Base-by-base conservation (phyloP, 2,797 vertebrate species). In the Crypturellus tataupa region DNA sequence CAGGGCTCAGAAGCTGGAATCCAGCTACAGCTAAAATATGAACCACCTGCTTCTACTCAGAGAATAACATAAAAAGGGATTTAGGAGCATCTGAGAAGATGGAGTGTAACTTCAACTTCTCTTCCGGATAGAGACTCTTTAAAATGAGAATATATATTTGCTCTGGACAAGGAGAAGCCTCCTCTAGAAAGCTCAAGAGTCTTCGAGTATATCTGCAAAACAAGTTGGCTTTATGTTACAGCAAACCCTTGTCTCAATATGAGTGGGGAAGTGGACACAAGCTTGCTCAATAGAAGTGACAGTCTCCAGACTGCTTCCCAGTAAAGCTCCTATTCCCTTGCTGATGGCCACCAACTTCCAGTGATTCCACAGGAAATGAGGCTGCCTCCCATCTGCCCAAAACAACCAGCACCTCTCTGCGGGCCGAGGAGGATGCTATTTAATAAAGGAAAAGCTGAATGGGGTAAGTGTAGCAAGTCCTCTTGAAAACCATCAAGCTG, bases 1-100 rank as follows among this genome's bases (percentile, higher is more conserved):
- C 24, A 56, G 55, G 95, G 76, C 64, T 78, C 63, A 80, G 60
- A 64, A 80, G 33, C 69, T 80, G 77, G 62, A 92, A 94, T 85
- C 73, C 76, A 85, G 80, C 78, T 95, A 65, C 80, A 63, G 56
- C 37, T 77, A 24, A 83, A 94, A 78, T 7, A 59, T 27, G 73
- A 96, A 42, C 69, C 85, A 94, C 85, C 87, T 93, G 93, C 18
- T 51, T 6, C 44, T 68, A 53, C 39, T 70, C 15, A 19, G 58
- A 56, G 10, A 69, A 40, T 24, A 56, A 69, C 1, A 64, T 65
- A 12, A 78, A 56, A 70, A 46, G 31, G 55, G 3, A 46, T 33
- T 13, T 35, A 79, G 24, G 58, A 86, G 42, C 37, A 40, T 10
- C 27, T 7, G 33, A 82, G 46, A 35, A 44, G 24, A 27, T 90